Conservation (phyloP, 2,113 vertebrate genomes). For the Odontesthes bonariensis region DNA sequence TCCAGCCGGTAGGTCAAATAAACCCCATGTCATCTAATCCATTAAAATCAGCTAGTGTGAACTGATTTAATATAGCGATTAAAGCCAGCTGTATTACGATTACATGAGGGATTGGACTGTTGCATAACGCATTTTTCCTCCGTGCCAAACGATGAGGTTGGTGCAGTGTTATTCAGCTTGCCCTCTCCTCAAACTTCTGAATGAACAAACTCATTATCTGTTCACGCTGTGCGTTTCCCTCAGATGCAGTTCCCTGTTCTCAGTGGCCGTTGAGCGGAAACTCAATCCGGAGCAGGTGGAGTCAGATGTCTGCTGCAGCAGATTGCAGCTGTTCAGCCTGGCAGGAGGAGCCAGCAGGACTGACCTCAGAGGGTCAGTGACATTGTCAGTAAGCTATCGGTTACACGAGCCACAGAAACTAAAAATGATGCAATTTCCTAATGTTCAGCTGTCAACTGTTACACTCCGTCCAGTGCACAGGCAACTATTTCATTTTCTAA, state of each 20-base stretch:
- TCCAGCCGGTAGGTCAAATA: constrained; percentile 58
- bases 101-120: background rate
- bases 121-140: background rate
- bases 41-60: constrained; percentile 27
- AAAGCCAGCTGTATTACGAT: constrained; percentile 1
- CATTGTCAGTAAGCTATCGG: background rate
- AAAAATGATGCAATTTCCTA: background rate
- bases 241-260: constrained; percentile 80
- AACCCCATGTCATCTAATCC: constrained; percentile 24
- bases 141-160: background rate
- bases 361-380: constrained; percentile 69
- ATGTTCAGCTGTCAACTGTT: background rate
- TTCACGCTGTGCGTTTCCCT: constrained; percentile 3
- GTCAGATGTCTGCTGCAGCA: constrained; percentile 59
- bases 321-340: constrained; percentile 81
- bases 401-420: constrained; percentile 27
- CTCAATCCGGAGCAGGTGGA: constrained; percentile 48
- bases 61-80: constrained; percentile 16
- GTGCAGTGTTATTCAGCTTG: background rate
- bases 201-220: background rate
- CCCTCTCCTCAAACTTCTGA: background rate
- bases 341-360: constrained; percentile 65
- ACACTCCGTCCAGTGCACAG: background rate
- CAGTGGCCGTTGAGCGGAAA: constrained; percentile 76
- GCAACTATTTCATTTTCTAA: background rate